phyloP scores from a whole-genome alignment of 2,797 vertebrate genomes.

The Phoeniculus purpureus region DNA sequence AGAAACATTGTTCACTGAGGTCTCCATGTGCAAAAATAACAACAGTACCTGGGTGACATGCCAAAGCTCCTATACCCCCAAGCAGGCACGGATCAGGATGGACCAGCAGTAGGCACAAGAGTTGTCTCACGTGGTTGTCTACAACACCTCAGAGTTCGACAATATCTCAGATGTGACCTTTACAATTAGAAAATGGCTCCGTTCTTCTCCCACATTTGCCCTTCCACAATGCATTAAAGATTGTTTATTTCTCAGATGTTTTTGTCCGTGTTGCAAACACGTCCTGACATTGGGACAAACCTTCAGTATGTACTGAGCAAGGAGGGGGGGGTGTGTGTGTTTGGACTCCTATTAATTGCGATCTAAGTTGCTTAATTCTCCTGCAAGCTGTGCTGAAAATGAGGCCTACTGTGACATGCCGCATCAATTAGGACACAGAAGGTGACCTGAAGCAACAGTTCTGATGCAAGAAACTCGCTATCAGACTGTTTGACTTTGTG shows the following conservation, averaged over 20 bases:
- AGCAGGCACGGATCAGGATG: not conserved
- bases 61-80: not conserved
- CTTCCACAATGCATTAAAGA: not conserved
- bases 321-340: not conserved
- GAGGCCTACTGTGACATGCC: constrained; percentile 1
- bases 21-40: not conserved
- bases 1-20: not conserved
- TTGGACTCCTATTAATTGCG: not conserved
- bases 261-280: constrained; percentile 3
- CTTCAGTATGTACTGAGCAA: not conserved
- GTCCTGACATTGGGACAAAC: not conserved
- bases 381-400: constrained; percentile 49
- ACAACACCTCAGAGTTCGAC: not conserved
- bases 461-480: not conserved
- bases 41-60: not conserved
- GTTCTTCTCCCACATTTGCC: not conserved
- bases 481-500: not conserved
- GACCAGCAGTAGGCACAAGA: not conserved
- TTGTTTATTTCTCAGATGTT: not conserved
- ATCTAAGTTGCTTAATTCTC: constrained; percentile 2
- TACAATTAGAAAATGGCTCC: not conserved
- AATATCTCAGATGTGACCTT: not conserved
- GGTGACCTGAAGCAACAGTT: not conserved
- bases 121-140: constrained; percentile 19
- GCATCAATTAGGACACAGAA: constrained; percentile 5